A percentile compares a stretch with the other conserved stretches of the same genome.
Conservation (phyloP, 2,888 invertebrate species). For the Tholera decimalis region DNA sequence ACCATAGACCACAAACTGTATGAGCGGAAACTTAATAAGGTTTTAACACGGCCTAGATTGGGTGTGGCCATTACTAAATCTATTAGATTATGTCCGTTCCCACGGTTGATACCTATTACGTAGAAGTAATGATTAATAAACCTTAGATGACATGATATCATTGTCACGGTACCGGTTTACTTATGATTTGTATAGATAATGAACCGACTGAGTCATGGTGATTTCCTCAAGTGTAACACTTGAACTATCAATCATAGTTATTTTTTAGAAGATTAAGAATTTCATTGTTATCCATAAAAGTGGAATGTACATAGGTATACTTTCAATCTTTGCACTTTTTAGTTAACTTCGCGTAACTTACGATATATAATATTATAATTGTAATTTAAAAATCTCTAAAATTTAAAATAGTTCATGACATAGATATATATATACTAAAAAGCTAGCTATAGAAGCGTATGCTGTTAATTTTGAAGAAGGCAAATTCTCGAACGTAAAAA, state of each 20-base stretch:
- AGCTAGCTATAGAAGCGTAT: no score
- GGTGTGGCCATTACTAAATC: slow-evolving; percentile 43
- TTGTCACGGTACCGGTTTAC: slow-evolving; percentile 45
- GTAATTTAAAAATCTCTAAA: no score
- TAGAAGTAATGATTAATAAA: slow-evolving; percentile 53
- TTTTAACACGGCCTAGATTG: slow-evolving; percentile 34
- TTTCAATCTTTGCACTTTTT: no score
- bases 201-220: slow-evolving; percentile 48
- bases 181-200: slow-evolving; percentile 32
- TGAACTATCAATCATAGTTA: slow-evolving; percentile 5
- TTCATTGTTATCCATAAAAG: neutral
- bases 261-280: neutral
- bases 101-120: slow-evolving; percentile 40
- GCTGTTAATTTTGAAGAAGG: no score
- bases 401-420: no score
- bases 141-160: slow-evolving; percentile 51
- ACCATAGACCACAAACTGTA: slow-evolving; percentile 44
- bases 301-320: neutral
- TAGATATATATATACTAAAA: no score
- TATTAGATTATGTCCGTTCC: slow-evolving; percentile 38
- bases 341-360: no score
- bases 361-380: no score
- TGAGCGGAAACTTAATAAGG: slow-evolving; percentile 50
- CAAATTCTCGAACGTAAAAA: no score
- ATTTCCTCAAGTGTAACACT: slow-evolving; percentile 25